Evolutionary conservation across 2,888 invertebrate species (phyloP), one percentile per base, ranked within the genome.

Genomic region (Philhelius pedissequus): DNA sequence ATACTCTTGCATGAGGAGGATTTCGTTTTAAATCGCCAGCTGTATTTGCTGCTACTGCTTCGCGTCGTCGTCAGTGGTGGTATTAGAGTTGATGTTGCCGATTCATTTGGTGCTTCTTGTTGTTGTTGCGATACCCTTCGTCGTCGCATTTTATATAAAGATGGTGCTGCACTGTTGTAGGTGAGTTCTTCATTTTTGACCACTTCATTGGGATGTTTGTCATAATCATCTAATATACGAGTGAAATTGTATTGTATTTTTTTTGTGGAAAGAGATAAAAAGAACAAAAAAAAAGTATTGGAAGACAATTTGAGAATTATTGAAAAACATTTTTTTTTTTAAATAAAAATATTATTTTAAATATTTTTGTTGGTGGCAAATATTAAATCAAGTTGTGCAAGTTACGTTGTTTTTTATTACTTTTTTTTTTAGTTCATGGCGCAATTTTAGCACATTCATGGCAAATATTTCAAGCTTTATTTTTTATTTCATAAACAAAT

Each of bases 111-210:
- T 8, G 27, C 22, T 13, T n/a, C 22, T 13, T n/a, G 40, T 40
- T 60, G 25, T 8, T 60, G 25, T 22, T 40, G 25, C 1, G 11
- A 6, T 35, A 4, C 15, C 71, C 71, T 84, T 75, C 84, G 69
- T 7, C 73, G 73, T 9, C 69, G 60, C 27, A 86, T 64, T 60
- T 76, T 86, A 66, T 70, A 84, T 22, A 82, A 45, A 35, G 86
- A 81, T 71, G 86, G 76, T 54, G 89, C 89, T 82, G 89, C 91
- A 84, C 93, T 93, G 89, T 94, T 95, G 90, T 96, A 95, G 76
- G 97, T 97, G 90, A 97, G 92, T 93, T 97, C 97, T 92, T 97
- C 97, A 91, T 97, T 97, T 93, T 97, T 97, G 89, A 97, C 96
- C 88, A 97, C 97, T 92, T 97, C 97, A 92, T 97, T 97, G 81